These are phyloP conservation scores for Zygothrica quintamaculata DNA, from an alignment of 2,888 invertebrate genomes.

Conservation along the genomic window DNA sequence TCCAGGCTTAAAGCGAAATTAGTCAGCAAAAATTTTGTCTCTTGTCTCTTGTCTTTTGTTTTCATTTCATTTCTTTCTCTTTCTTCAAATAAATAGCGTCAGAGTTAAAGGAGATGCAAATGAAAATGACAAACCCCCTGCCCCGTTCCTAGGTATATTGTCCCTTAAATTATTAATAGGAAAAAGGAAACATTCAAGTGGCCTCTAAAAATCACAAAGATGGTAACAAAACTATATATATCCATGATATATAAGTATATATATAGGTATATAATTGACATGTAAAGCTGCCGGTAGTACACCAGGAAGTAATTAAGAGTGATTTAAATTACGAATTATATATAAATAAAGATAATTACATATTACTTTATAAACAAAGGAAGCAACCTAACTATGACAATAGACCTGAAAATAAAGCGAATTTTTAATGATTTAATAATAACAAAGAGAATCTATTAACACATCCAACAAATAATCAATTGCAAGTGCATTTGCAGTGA, in stretches of 20 bases:
- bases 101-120: neutral
- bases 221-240: too few relatives aligned
- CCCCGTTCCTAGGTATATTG: too few relatives aligned
- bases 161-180: too few relatives aligned
- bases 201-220: neutral
- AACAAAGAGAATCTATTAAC: slow-evolving; percentile 52
- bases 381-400: slow-evolving; percentile 28
- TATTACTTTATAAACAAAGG: slow-evolving; percentile 42
- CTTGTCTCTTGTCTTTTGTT: too few relatives aligned
- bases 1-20: slow-evolving; percentile 40
- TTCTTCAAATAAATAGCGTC: neutral
- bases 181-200: too few relatives aligned
- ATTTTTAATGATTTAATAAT: slow-evolving; percentile 39
- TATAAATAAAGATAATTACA: slow-evolving; percentile 6
- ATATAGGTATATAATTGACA: too few relatives aligned
- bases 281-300: neutral
- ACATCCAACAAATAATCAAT: slow-evolving; percentile 46
- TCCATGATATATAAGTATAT: too few relatives aligned
- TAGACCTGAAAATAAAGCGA: slow-evolving; percentile 32
- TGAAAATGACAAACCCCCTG: too few relatives aligned
- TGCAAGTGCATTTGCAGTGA: slow-evolving; percentile 9
- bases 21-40: slow-evolving; percentile 33
- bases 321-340: slow-evolving; percentile 12
- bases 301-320: slow-evolving; percentile 27
- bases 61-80: neutral